Evolutionary conservation across 2,113 vertebrate genomes (phyloP), one percentile per base, ranked within the genome.

Genomic region (Pimephales promelas): DNA sequence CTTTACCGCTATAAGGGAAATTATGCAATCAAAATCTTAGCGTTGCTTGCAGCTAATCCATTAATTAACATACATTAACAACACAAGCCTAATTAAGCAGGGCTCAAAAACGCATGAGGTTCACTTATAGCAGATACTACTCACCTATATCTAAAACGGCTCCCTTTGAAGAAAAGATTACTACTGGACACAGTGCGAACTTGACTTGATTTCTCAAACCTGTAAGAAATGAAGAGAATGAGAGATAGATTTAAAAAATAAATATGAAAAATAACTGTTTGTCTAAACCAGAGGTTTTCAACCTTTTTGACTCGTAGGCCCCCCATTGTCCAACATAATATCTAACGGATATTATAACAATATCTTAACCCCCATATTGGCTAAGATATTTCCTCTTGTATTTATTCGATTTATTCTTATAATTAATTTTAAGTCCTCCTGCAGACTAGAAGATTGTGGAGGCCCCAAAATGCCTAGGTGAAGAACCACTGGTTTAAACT

Each of bases 151-250:
- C 98, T 94, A 89, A 98, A 99, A 64, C 97, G 96, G 90, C 98
- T 99, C 0, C 98, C 97, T 92, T 99, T 98, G 89, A 99, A 99
- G 93, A 99, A 99, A 56, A 99, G 92, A 87, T 99, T 99, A 92
- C 98, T 98, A 93, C 98, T 99, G 89, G 98, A 99, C 83, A 99
- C 97, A 0, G 98, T 99, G 84, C 98, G 94, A 49, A 99, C 97
- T 92, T 99, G 97, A 91, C 98, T 99, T 0, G 98, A 99, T 90
- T 99, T 99, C 91, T 99, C 98, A 93, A 99, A 87, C 93, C 97
- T 99, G 90, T 28, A 24, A 24, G 14, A 68, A 68, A 66, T 77
- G 61, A 9, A 83, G 22, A 45, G 56, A 36, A 52, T 4, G n/a
- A 43, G 4, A 73, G 16, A 54, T 8, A 62, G 24, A 31, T 62